These are phyloP conservation scores for Cyphomyrus plagiostoma DNA, from an alignment of 2,113 vertebrate species.

Conservation along the genomic window DNA sequence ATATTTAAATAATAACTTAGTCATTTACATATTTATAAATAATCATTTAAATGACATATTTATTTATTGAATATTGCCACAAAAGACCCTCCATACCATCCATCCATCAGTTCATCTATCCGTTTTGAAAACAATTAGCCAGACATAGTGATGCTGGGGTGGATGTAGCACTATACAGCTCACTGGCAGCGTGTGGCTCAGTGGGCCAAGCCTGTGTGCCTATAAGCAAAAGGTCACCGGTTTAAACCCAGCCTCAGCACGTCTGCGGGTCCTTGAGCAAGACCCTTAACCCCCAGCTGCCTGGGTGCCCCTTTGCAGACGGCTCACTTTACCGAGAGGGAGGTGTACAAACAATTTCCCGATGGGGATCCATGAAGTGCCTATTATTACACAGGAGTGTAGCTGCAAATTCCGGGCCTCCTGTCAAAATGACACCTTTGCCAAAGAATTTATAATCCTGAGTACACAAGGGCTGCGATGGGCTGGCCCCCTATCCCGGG, in stretches of 20 bases:
- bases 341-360: no score
- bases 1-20: background rate
- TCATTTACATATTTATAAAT: background rate
- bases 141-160: background rate
- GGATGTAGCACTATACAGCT: background rate
- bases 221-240: no score
- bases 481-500: no score
- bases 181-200: no score
- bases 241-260: no score
- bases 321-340: no score
- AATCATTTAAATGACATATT: background rate
- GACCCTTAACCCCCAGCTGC: no score
- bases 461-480: background rate
- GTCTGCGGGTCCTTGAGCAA: no score
- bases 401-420: background rate
- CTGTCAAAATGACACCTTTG: background rate
- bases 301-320: no score
- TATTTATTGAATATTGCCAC: no score
- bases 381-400: background rate
- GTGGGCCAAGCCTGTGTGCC: no score
- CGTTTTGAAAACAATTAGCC: background rate
- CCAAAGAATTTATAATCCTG: background rate
- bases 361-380: no score
- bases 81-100: background rate
- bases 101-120: background rate